Conservation (phyloP, 2,113 vertebrate species). For the Thunnus thynnus region DNA sequence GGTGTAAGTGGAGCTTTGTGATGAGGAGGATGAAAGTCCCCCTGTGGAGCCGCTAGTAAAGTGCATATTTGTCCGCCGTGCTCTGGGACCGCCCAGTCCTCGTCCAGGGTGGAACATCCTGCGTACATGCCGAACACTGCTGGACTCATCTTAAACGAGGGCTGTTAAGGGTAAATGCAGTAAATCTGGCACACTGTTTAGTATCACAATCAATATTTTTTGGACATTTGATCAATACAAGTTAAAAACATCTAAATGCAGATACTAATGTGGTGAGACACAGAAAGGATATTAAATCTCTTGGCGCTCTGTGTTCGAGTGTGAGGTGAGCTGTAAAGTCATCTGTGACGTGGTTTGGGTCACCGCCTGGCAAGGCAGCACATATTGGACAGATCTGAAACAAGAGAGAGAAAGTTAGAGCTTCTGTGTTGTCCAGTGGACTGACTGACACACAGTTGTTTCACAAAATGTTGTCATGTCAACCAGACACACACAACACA, state of each 20-base stretch:
- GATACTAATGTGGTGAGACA: background rate
- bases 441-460: too few species aligned
- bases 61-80: constrained; percentile 99
- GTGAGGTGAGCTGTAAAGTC: constrained; percentile 99
- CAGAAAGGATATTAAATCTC: constrained; percentile 99
- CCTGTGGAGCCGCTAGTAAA: constrained; percentile 98
- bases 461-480: background rate
- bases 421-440: background rate
- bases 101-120: constrained; percentile 99
- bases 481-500: background rate
- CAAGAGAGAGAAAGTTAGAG: constrained; percentile 24
- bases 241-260: background rate
- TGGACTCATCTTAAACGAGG: constrained; percentile 92
- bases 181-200: background rate
- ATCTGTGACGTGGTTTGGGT: constrained; percentile 99
- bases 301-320: constrained; percentile 99
- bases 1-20: constrained; percentile 98
- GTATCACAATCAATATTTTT: background rate
- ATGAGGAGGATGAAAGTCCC: constrained; percentile 92
- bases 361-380: constrained; percentile 98
- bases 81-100: constrained; percentile 95
- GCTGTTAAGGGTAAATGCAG: constrained; percentile 85
- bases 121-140: constrained; percentile 98
- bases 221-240: background rate
- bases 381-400: constrained; percentile 99